Conservation (phyloP, 2,797 vertebrate species). For the Scyliorhinus canicula region DNA sequence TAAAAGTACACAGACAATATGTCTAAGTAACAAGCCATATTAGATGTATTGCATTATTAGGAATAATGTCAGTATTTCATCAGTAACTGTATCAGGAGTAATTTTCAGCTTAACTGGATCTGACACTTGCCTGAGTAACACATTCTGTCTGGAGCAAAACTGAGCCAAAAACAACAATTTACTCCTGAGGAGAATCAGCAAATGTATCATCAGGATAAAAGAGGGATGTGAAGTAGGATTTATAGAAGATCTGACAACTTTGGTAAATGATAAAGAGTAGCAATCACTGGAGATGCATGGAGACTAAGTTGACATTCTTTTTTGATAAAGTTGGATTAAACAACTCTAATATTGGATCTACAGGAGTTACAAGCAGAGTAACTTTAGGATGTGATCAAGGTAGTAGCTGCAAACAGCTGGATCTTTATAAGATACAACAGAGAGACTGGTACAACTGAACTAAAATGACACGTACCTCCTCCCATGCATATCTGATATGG, state of each 20-base stretch:
- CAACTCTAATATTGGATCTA: neutral
- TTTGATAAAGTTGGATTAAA: neutral
- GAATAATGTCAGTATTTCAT: neutral
- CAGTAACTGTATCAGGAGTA: neutral
- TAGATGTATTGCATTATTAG: slow-evolving; percentile 17
- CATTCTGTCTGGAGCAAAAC: slow-evolving; percentile 55
- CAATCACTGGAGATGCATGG: too few species aligned
- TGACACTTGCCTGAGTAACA: slow-evolving; percentile 64
- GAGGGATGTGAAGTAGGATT: neutral
- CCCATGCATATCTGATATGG: too few species aligned
- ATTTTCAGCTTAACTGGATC: slow-evolving; percentile 46
- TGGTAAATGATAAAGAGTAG: neutral
- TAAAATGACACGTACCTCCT: too few species aligned
- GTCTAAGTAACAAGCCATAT: slow-evolving; percentile 4
- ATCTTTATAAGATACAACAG: neutral
- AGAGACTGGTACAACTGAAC: neutral
- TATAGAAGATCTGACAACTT: neutral
- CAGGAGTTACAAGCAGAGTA: neutral
- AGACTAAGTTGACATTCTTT: neutral
- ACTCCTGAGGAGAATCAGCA: neutral
- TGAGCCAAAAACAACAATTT: slow-evolving; percentile 24
- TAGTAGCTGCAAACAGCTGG: neutral
- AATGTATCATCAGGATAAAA: neutral
- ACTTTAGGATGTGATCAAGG: neutral
- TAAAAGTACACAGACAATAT: neutral